Conservation (phyloP, 2,888 invertebrate species). For the Apodemia mormo region DNA sequence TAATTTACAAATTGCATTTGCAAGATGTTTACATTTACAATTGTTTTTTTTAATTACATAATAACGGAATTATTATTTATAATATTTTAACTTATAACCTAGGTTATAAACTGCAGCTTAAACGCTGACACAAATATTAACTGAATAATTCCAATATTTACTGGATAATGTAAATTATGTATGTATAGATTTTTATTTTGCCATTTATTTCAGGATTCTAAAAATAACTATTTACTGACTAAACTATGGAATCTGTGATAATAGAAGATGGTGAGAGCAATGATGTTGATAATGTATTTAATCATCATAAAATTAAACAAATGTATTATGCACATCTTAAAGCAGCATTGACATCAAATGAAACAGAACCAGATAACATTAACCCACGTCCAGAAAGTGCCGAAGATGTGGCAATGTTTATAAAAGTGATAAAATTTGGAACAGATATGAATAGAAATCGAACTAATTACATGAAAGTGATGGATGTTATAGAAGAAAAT, state of each 20-base stretch:
- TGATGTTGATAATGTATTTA: background rate
- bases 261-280: background rate
- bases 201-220: background rate
- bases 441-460: slow-evolving; percentile 11
- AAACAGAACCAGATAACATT: background rate
- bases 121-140: too few relatives aligned
- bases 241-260: background rate
- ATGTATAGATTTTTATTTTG: background rate
- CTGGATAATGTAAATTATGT: too few relatives aligned
- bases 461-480: slow-evolving; percentile 2
- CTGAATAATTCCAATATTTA: too few relatives aligned
- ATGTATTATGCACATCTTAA: background rate
- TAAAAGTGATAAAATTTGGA: slow-evolving; percentile 4
- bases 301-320: background rate
- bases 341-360: background rate
- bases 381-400: background rate
- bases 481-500: slow-evolving; percentile 26
- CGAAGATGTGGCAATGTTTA: background rate
- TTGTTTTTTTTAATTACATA: too few relatives aligned
- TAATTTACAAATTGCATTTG: too few relatives aligned
- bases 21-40: too few relatives aligned
- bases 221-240: background rate
- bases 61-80: too few relatives aligned
- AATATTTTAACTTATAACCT: too few relatives aligned
- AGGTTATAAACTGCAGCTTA: too few relatives aligned